Conservation (phyloP, 2,888 invertebrate species). For the Lochmaea crataegi region DNA sequence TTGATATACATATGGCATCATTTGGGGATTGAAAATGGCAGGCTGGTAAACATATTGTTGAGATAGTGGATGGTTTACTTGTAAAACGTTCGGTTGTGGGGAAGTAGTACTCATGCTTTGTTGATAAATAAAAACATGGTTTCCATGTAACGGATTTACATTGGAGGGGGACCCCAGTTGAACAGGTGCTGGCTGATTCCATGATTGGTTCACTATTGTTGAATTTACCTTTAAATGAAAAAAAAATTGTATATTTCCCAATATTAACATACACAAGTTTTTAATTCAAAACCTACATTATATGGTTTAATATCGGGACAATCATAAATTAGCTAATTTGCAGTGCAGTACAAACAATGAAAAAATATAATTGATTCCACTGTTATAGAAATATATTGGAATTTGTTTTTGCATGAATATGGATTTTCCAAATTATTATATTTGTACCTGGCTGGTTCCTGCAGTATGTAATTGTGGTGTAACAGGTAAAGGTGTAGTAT, state of each 20-base stretch:
- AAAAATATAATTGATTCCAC: too few species aligned
- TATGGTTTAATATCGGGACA: not conserved
- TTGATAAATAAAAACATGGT: slow-evolving; percentile 69
- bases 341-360: too few species aligned
- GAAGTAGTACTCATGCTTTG: slow-evolving; percentile 68
- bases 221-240: slow-evolving; percentile 36
- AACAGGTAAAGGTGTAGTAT: slow-evolving; percentile 26
- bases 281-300: not conserved
- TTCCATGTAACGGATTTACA: slow-evolving; percentile 59
- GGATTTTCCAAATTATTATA: too few species aligned
- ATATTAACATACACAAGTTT: not conserved
- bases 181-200: slow-evolving; percentile 47
- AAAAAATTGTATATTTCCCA: not conserved
- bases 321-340: too few species aligned
- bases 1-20: slow-evolving; percentile 70
- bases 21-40: slow-evolving; percentile 65
- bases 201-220: slow-evolving; percentile 60
- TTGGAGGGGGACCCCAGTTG: slow-evolving; percentile 49
- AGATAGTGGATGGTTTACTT: slow-evolving; percentile 66
- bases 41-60: slow-evolving; percentile 68
- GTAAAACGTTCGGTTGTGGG: slow-evolving; percentile 56
- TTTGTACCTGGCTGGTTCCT: slow-evolving; percentile 40
- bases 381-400: too few species aligned
- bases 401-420: too few species aligned
- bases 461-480: slow-evolving; percentile 30